Percentiles rank a stretch among this genome's conserved stretches.
Evolutionary conservation across 2,113 vertebrate species (phyloP).

Genomic region (Arvicanthis niloticus): DNA sequence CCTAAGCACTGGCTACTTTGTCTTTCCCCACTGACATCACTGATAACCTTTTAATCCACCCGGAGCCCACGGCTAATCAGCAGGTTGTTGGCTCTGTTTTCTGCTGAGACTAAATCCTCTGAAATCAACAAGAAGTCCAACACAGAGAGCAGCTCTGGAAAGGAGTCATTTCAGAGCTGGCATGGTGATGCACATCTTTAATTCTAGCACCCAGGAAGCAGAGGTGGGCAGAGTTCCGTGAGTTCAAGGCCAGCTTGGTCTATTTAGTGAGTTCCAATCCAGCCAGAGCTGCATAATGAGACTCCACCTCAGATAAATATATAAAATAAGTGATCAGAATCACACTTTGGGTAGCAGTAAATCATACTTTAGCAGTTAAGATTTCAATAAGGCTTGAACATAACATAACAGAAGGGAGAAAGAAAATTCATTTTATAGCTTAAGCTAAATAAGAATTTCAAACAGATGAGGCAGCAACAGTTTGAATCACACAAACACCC

Average conservation of each 20-base stretch:
- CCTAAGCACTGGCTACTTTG: neutral
- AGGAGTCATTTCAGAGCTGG: neutral
- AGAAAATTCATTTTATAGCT: neutral
- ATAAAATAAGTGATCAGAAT: neutral
- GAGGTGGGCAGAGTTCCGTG: neutral
- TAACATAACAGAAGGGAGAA: neutral
- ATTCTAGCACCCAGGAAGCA: neutral
- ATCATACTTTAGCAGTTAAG: neutral
- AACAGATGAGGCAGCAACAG: neutral
- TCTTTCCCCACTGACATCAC: neutral
- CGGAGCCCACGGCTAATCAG: neutral
- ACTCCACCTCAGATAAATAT: neutral
- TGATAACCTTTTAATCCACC: neutral
- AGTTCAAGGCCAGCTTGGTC: neutral
- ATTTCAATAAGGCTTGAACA: neutral
- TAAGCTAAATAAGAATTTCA: neutral
- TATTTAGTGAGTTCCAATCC: neutral
- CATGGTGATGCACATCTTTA: neutral
- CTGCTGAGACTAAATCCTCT: neutral
- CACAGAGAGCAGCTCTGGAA: conserved; percentile 31
- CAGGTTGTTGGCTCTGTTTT: conserved; percentile 7
- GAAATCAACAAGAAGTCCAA: conserved; percentile 35
- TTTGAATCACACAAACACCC: neutral
- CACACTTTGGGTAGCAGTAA: neutral
- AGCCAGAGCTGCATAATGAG: neutral